These are phyloP conservation scores for Neodiprion fabricii DNA, from an alignment of 1,140 invertebrate genomes.

Conservation along the genomic window DNA sequence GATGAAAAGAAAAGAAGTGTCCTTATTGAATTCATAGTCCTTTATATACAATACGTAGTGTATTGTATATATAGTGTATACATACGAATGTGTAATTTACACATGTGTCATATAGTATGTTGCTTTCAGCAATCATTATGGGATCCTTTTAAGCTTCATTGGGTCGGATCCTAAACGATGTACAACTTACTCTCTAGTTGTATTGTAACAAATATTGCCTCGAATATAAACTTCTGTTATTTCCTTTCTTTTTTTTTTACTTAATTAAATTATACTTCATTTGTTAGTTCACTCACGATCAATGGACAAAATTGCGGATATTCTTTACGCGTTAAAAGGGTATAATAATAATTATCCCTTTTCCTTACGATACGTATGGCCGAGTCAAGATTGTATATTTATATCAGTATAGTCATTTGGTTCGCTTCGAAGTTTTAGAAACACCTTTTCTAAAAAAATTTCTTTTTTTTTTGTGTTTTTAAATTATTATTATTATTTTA, in stretches of 20 bases:
- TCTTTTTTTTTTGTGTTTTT: slow-evolving; percentile 8
- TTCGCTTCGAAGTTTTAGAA: slow-evolving; percentile 37
- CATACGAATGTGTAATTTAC: slow-evolving; percentile 2
- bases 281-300: slow-evolving; percentile 26
- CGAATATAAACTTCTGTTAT: slow-evolving; percentile 54
- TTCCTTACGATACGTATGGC: slow-evolving; percentile 45
- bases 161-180: slow-evolving; percentile 23
- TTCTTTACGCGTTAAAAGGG: slow-evolving; percentile 29
- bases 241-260: slow-evolving; percentile 21
- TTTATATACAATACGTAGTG: background rate
- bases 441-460: slow-evolving; percentile 23
- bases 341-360: slow-evolving; percentile 35
- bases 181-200: slow-evolving; percentile 48
- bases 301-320: slow-evolving; percentile 35
- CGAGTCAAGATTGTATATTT: slow-evolving; percentile 45
- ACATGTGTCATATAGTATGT: background rate
- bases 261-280: slow-evolving; percentile 22
- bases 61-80: background rate
- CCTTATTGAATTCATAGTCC: too few relatives aligned
- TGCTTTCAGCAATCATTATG: too few relatives aligned
- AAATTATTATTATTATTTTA: slow-evolving; percentile 29
- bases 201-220: slow-evolving; percentile 61
- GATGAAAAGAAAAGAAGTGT: too few relatives aligned
- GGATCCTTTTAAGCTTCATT: too few relatives aligned
- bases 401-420: slow-evolving; percentile 38